These are phyloP conservation scores for Buceros bicornis DNA, from an alignment of 2,797 vertebrate species.

Conservation along the genomic window DNA sequence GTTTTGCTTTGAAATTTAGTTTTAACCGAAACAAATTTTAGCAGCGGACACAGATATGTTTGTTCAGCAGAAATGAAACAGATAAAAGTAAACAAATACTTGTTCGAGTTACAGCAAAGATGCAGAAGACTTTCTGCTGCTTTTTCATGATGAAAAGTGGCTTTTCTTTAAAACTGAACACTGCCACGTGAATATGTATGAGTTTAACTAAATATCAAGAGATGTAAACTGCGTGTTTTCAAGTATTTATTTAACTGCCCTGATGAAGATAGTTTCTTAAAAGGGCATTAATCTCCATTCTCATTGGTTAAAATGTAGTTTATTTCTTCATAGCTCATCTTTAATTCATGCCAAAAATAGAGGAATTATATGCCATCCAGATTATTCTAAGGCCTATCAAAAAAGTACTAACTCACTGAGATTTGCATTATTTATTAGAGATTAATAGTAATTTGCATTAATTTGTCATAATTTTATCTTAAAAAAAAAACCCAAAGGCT, in stretches of 20 bases:
- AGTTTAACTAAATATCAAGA: conserved; percentile 8
- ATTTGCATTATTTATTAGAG: conserved; percentile 30
- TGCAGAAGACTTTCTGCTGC: neutral
- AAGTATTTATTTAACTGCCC: conserved; percentile 2
- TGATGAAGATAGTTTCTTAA: neutral
- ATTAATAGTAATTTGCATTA: neutral
- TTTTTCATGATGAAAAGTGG: neutral
- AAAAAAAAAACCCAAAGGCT: neutral
- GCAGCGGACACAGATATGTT: neutral
- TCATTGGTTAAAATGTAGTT: neutral
- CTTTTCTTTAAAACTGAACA: conserved; percentile 9
- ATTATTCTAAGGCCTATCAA: conserved; percentile 20
- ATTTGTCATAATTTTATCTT: conserved; percentile 3
- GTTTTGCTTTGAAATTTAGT: conserved; percentile 3
- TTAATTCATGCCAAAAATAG: neutral
- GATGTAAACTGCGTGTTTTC: neutral
- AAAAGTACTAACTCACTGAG: neutral
- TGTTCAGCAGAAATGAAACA: neutral
- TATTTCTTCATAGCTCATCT: conserved; percentile 1
- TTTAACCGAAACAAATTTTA: neutral
- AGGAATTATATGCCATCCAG: neutral
- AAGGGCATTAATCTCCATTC: neutral
- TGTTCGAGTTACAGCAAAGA: neutral
- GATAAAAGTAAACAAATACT: neutral
- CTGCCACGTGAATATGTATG: conserved; percentile 3